Evolutionary conservation across 2,797 vertebrate genomes (phyloP), one percentile per base, ranked within the genome.

Genomic region (Hapalemur alaotrensis): DNA sequence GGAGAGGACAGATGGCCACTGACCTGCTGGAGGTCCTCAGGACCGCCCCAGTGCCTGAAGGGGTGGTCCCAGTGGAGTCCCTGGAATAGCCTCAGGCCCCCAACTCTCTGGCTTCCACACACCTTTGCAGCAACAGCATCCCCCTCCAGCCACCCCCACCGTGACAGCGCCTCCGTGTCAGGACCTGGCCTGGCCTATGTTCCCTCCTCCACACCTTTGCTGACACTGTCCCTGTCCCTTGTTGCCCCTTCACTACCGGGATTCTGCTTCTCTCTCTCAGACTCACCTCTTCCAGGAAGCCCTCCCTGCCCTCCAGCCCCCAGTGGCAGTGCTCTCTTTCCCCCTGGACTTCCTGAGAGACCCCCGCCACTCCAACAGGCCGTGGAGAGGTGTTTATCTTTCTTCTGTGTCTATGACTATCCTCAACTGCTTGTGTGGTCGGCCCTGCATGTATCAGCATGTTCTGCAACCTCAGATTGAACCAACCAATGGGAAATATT

Each of bases 201-300:
- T 50, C 61, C 15, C 14, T 73, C 6, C n/a, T 25, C 43, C 52
- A 61, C 9, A 43, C 23, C 54, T 91, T 48, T 73, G 32, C 41
- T 35, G 41, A 79, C 43, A 20, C 4, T 2, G n/a, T 41, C 76
- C 23, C 46, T 5, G 2, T 8, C 41, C 61, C 57, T 63, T 46
- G 2, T 10, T 11, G 9, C 52, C 9, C 23, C 52, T 35, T 70
- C 84, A 3, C n/a, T 30, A 1, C 23, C 12, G 32, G 30, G 32
- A 7, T 35, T 72, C 73, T 69, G 63, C 78, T 75, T 72, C 20
- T 69, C 32, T 30, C 81, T 38, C 43, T 28, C 32, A 79, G 61
- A 46, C 43, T 57, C 38, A 25, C 28, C 54, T 89, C 67, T 67
- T 95, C 48, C 23, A 43, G 93, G 89, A 87, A 90, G 78, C 12